Evolutionary conservation across 2,888 invertebrate genomes (phyloP).

Genomic region (Phragmatobia fuliginosa): DNA sequence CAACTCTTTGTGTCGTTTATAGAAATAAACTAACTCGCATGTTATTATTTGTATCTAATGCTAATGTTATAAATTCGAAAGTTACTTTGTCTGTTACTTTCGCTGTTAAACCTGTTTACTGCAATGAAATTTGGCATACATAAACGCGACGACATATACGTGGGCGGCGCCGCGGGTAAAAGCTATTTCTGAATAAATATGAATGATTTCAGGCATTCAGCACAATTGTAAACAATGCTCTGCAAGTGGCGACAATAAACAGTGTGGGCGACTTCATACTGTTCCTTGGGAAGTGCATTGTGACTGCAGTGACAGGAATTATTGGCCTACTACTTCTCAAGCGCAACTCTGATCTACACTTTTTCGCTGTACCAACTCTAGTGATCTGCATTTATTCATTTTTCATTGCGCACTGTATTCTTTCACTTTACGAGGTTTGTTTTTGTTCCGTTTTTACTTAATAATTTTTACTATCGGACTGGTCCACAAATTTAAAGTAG

Average conservation of each 20-base stretch:
- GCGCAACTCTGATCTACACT: conserved; percentile 90
- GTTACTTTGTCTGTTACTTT: no score
- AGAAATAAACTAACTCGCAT: not conserved
- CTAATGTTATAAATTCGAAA: no score
- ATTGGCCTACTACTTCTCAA: conserved; percentile 92
- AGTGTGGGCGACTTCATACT: conserved; percentile 97
- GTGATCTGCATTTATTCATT: conserved; percentile 94
- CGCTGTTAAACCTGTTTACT: no score
- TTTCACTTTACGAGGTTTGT: conserved; percentile 96
- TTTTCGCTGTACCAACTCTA: conserved; percentile 95
- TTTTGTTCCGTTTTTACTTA: not conserved
- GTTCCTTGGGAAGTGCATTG: conserved; percentile 93
- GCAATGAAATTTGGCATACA: no score
- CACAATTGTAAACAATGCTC: conserved; percentile 92
- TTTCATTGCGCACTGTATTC: conserved; percentile 96
- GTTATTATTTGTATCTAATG: not conserved
- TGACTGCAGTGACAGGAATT: conserved; percentile 93
- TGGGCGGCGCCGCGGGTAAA: no score
- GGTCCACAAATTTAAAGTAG: no score
- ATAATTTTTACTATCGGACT: no score
- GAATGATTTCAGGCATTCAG: conserved; percentile 91
- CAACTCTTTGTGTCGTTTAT: not conserved
- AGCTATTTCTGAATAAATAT: not conserved
- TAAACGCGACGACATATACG: no score
- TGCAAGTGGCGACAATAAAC: conserved; percentile 97